These are phyloP conservation scores for Drosophila truncata DNA, from an alignment of 1,140 invertebrate genomes.

Conservation along the genomic window DNA sequence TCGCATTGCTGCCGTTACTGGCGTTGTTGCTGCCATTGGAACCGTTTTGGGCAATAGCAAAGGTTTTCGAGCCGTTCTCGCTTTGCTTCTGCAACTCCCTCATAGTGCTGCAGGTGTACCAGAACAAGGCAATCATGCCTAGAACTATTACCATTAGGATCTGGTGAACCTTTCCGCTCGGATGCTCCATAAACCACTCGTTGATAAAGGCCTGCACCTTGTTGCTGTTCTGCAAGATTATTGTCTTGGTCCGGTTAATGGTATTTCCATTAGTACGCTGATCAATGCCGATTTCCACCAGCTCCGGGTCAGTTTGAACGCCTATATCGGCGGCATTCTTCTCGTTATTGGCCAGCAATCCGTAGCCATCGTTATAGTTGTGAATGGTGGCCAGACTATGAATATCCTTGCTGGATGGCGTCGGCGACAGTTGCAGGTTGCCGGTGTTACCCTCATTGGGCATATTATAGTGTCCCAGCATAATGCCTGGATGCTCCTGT, in stretches of 20 bases:
- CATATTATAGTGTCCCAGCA: slow-evolving; percentile 92
- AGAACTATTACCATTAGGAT: slow-evolving; percentile 88
- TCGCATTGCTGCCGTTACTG: slow-evolving; percentile 65
- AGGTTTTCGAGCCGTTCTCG: slow-evolving; percentile 83
- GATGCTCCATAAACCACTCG: slow-evolving; percentile 84
- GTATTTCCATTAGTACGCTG: slow-evolving; percentile 53
- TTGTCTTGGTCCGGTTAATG: slow-evolving; percentile 81
- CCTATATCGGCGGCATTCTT: slow-evolving; percentile 77
- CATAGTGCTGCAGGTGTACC: slow-evolving; percentile 88
- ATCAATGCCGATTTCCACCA: slow-evolving; percentile 73
- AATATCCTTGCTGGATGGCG: slow-evolving; percentile 64
- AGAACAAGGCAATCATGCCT: slow-evolving; percentile 89
- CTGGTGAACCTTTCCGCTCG: slow-evolving; percentile 86
- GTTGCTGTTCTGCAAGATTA: slow-evolving; percentile 84
- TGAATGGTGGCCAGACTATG: slow-evolving; percentile 78
- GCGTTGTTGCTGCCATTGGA: slow-evolving; percentile 58
- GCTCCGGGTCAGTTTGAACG: slow-evolving; percentile 72
- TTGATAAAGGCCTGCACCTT: slow-evolving; percentile 79
- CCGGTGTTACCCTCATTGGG: slow-evolving; percentile 86
- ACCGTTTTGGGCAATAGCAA: slow-evolving; percentile 46
- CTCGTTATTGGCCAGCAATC: slow-evolving; percentile 69
- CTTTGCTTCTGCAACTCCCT: slow-evolving; percentile 80
- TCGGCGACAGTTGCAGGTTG: slow-evolving; percentile 72
- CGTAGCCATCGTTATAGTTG: slow-evolving; percentile 75
- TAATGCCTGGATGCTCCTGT: slow-evolving; percentile 86